Evolutionary conservation across 2,797 vertebrate species (phyloP).

Genomic region (Sebastes matsubarae): DNA sequence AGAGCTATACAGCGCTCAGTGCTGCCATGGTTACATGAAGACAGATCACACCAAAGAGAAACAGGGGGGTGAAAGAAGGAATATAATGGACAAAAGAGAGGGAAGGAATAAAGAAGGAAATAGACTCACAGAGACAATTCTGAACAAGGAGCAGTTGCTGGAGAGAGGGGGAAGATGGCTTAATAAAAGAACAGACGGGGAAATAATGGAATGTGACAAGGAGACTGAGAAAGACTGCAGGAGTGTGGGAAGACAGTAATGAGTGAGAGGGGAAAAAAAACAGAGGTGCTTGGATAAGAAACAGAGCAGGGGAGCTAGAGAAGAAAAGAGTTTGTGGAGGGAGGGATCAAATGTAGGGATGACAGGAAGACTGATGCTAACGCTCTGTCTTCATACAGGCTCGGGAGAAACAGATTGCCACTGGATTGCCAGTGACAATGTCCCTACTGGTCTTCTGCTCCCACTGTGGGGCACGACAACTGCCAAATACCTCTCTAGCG

Average conservation of each 20-base stretch:
- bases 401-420: neutral
- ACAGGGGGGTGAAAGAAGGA: neutral
- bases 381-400: neutral
- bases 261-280: neutral
- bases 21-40: neutral
- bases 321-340: neutral
- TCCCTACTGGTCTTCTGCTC: neutral
- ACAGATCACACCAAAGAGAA: neutral
- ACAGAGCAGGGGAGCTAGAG: neutral
- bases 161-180: neutral
- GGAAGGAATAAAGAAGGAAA: neutral
- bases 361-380: neutral
- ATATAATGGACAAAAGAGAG: neutral
- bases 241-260: constrained; percentile 8
- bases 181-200: constrained; percentile 16
- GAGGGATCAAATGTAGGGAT: neutral
- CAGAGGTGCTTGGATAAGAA: neutral
- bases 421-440: neutral
- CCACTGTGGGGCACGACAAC: neutral
- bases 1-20: neutral
- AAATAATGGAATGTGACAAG: constrained; percentile 30
- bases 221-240: neutral
- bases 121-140: constrained; percentile 2
- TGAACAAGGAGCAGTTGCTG: neutral
- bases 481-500: no score